A percentile compares a stretch with the other conserved stretches of the same genome.
Evolutionary conservation across 2,113 vertebrate genomes (phyloP).

Genomic region (Xenopus tropicalis): DNA sequence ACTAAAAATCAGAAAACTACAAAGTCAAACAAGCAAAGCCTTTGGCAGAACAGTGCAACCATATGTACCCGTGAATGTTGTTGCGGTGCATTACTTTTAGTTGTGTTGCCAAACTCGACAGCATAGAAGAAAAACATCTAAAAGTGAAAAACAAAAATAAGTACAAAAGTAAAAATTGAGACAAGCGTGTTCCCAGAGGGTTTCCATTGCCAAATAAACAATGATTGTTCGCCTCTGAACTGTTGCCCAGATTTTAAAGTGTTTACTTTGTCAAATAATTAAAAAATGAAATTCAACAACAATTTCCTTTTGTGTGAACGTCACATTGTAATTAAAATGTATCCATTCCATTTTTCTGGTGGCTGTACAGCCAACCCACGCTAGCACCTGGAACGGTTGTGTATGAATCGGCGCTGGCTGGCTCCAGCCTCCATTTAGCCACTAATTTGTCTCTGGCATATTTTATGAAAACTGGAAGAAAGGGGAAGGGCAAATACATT

Average conservation of each 20-base stretch:
- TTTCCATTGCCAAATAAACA: neutral
- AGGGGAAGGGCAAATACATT: too few species aligned
- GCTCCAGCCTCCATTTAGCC: too few species aligned
- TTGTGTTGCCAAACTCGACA: too few species aligned
- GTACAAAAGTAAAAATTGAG: neutral
- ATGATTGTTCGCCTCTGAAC: neutral
- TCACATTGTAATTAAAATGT: conserved; percentile 1
- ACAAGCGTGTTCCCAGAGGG: neutral
- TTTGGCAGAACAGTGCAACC: too few species aligned
- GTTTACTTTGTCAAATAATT: conserved; percentile 5
- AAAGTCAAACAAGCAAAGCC: too few species aligned
- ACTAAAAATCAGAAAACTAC: too few species aligned
- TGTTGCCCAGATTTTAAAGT: conserved; percentile 1
- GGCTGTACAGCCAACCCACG: neutral
- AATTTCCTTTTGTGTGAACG: neutral
- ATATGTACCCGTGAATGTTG: too few species aligned
- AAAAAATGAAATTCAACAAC: neutral
- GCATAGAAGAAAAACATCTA: neutral
- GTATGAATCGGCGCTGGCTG: neutral
- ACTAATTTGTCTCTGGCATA: too few species aligned
- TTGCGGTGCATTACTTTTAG: too few species aligned
- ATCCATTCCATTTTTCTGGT: neutral
- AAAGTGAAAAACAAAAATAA: neutral
- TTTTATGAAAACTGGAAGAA: too few species aligned
- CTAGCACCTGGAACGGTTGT: neutral